These are phyloP conservation scores for Isichthys henryi DNA, from an alignment of 2,113 vertebrate species.

Conservation along the genomic window DNA sequence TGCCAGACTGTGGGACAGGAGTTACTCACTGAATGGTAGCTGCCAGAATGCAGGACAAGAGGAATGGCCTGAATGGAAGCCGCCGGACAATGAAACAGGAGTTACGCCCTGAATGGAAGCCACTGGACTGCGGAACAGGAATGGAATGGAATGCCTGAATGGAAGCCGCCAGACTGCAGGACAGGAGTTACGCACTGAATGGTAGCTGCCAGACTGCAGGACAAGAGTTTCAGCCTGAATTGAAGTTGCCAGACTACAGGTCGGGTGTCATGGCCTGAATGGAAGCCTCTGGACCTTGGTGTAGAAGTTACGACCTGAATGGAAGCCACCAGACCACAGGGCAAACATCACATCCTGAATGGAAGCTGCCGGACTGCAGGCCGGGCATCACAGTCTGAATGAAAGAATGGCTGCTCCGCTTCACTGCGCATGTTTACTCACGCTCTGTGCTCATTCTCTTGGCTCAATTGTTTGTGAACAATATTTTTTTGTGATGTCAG, in stretches of 20 bases:
- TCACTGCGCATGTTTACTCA: neutral
- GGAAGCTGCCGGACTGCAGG: neutral
- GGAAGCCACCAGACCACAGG: neutral
- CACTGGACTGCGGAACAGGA: accelerated
- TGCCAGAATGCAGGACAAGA: too few relatives aligned
- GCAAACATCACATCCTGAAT: neutral
- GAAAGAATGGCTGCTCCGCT: neutral
- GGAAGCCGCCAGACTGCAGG: too few relatives aligned
- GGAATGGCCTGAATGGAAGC: neutral
- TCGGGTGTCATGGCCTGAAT: too few relatives aligned
- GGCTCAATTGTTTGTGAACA: neutral
- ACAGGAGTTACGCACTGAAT: too few relatives aligned
- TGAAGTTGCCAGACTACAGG: too few relatives aligned
- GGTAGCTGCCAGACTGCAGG: neutral
- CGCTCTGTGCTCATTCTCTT: neutral
- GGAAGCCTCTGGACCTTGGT: too few relatives aligned
- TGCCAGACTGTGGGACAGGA: too few relatives aligned
- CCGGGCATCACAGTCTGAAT: neutral
- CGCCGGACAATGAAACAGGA: accelerated
- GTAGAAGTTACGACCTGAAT: too few relatives aligned
- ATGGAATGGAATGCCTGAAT: accelerated
- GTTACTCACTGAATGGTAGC: too few relatives aligned
- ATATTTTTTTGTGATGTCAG: conserved; percentile 1
- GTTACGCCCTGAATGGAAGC: too few relatives aligned
- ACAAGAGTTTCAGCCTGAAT: neutral